phyloP scores from a whole-genome alignment of 2,113 vertebrate species.

The Lichenostomus cassidix region DNA sequence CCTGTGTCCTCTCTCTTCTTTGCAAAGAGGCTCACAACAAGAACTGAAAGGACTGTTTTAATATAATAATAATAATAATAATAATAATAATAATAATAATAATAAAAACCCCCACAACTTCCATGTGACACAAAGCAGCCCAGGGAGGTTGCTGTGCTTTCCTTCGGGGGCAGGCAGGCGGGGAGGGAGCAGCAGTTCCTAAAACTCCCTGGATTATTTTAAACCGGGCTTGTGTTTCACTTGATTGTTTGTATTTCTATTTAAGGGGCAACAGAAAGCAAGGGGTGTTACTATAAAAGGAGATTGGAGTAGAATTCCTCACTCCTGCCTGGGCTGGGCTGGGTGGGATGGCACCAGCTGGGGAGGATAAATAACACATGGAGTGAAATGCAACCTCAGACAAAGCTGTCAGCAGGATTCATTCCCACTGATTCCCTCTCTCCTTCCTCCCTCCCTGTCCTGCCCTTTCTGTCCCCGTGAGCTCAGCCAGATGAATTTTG shows the following conservation, averaged over 20 bases:
- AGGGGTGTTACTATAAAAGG: conserved; percentile 40
- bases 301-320: background rate
- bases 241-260: conserved; percentile 41
- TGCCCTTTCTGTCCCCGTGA: background rate
- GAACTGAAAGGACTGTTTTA: background rate
- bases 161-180: background rate
- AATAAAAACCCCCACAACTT: background rate
- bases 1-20: background rate
- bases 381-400: background rate
- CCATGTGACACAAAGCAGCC: background rate
- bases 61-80: background rate
- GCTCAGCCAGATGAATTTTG: background rate
- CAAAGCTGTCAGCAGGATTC: background rate
- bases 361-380: background rate
- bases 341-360: background rate
- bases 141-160: background rate
- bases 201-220: conserved; percentile 17
- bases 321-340: background rate
- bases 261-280: conserved; percentile 19
- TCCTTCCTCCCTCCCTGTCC: background rate
- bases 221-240: background rate
- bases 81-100: background rate
- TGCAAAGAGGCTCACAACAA: background rate
- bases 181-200: background rate
- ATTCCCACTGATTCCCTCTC: background rate